Base-by-base conservation (phyloP, 2,888 invertebrate genomes). In the Netelia virgata region DNA sequence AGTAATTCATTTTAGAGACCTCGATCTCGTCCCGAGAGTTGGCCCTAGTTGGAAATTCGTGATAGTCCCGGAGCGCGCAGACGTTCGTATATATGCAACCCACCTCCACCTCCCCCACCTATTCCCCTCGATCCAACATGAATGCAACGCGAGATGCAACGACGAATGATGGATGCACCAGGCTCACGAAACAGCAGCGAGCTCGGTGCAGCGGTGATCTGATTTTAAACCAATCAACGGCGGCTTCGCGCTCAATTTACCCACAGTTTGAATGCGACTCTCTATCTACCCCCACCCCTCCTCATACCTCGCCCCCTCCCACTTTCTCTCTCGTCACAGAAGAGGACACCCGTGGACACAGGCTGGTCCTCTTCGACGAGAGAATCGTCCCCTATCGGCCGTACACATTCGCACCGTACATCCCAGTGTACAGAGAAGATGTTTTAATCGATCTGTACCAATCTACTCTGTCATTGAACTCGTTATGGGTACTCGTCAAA, bases 141-240 rank as follows among this genome's bases (percentile, higher is more conserved):
- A 68, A 81, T 73, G 84, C 82, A 80, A 74, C 73, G 75, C 73
- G 81, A 80, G 84, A 85, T 86, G 85, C 87, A 85, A 63, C 80
- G 77, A 64, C 82, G 77, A 80, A 64, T 88, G 90, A 87, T 88
- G 83, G 88, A 89, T 89, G 90, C 90, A 89, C 68, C 88, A 84
- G 86, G 86, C 86, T 87, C 84, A 59, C 77, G 78, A 68, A 74
- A 82, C 82, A 78, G 68, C 88, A 86, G 85, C 88, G 89, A 47
- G 47, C 47, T 47, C 11, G 47, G 14, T 88, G 87, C 87, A 88
- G 86, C 90, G 87, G 90, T 92, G 92, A 93, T 93, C 92, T 89
- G 92, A 93, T 92, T 92, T 92, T 91, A 92, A 93, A 93, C 91
- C 92, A 93, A 93, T 93, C 93, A 92, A 91, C 90, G 89, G 89